Base-by-base conservation (phyloP, 2,888 invertebrate species). In the Drosophila nigricruria region DNA sequence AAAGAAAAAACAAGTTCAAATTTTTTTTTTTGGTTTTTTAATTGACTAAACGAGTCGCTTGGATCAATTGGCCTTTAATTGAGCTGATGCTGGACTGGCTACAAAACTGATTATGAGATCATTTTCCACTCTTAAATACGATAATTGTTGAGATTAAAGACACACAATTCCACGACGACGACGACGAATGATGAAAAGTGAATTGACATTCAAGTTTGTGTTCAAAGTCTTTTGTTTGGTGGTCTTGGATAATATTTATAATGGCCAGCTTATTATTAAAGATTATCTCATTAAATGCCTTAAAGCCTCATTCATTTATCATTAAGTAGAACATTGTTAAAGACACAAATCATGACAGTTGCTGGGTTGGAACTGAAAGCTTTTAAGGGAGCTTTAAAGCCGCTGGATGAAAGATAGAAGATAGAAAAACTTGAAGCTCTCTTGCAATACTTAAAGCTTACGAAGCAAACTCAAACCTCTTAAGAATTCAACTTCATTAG, bases 1-100 rank as follows among this genome's bases (percentile, higher is more conserved):
- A 1, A 45, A 27, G n/a, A 45, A 47, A 53, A 69, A 83, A 77
- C 64, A 58, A 83, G 77, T 80, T 82, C 52, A 27, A 20, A 6
- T 43, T 56, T 23, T 43, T 8, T 8, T 16, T 4, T 23, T 16
- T 45, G 36, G 30, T 49, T 54, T 20, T 71, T 74, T 58, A 74
- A 74, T 73, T 74, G 68, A 61, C 57, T 61, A 64, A 79, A 64
- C 63, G 70, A 58, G 63, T 54, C 49, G 75, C 52, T 67, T 75
- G 74, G 75, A 65, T 79, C 75, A 76, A 76, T 76, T 79, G 76
- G 64, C 45, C 70, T 64, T 79, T 76, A 54, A 75, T 79, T 73
- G 76, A 59, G 36, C 52, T 57, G 23, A 32, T 36, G 52, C 34
- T 49, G 49, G 49, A 50, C 25, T 42, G 14, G 49, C 23, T 36